Conservation (phyloP, 2,888 invertebrate genomes). For the Atethmia centrago region DNA sequence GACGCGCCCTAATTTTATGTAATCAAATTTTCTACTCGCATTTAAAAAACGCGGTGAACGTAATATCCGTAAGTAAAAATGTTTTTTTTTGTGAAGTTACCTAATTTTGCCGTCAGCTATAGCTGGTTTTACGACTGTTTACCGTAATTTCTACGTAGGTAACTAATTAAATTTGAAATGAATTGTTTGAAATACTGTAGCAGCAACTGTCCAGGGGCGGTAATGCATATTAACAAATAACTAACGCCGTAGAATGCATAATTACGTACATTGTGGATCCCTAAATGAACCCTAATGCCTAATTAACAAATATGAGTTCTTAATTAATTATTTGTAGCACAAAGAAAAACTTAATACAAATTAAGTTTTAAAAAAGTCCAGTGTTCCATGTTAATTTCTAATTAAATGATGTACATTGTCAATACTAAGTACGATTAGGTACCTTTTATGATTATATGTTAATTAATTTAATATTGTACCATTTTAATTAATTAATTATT, state of each 20-base stretch:
- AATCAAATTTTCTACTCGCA: constrained; percentile 81
- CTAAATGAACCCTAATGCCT: background rate
- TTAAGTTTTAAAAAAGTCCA: background rate
- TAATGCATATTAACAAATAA: constrained; percentile 5
- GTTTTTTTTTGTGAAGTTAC: constrained; percentile 19
- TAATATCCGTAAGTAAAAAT: constrained; percentile 58
- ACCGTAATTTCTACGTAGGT: constrained; percentile 13
- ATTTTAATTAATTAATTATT: background rate
- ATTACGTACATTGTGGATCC: background rate
- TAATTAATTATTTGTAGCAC: background rate
- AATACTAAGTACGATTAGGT: background rate
- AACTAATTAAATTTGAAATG: constrained; percentile 35
- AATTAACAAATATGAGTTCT: background rate
- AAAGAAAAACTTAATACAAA: background rate
- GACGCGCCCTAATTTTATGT: constrained; percentile 78
- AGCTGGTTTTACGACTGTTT: constrained; percentile 28
- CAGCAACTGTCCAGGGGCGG: background rate
- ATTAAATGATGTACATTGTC: background rate
- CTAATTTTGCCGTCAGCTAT: constrained; percentile 17
- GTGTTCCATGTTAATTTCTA: background rate
- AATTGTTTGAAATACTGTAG: constrained; percentile 34
- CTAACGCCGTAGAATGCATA: background rate
- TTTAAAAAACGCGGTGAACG: constrained; percentile 73
- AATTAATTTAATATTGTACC: background rate
- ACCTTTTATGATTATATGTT: background rate